phyloP scores from a whole-genome alignment of 2,113 vertebrate genomes.

The Thalassarche chlororhynchos region DNA sequence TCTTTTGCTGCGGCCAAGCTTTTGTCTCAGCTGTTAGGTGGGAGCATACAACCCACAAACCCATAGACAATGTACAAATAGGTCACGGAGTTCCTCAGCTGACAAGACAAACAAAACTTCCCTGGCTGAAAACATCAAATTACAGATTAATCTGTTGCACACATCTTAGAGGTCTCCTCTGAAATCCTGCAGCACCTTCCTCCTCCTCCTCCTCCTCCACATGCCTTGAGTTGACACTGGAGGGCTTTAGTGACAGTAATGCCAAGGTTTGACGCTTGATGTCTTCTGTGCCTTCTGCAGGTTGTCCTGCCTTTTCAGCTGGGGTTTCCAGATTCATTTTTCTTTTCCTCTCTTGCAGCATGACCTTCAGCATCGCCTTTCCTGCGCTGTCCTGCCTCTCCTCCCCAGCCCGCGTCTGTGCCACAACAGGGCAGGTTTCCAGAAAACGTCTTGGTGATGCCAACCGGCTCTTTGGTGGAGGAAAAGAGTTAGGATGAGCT shows the following conservation, averaged over 20 bases:
- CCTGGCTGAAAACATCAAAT: not conserved
- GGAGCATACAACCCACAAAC: not conserved
- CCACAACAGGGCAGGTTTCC: no score
- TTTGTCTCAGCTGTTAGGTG: not conserved
- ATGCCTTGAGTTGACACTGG: rapidly evolving
- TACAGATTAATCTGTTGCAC: rapidly evolving
- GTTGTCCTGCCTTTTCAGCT: not conserved
- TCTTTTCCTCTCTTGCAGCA: not conserved
- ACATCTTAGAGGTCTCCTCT: not conserved
- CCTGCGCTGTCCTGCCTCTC: not conserved
- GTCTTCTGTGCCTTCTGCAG: not conserved
- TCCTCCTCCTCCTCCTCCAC: not conserved
- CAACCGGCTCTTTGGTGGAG: rapidly evolving
- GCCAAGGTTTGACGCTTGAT: not conserved
- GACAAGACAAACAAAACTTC: not conserved
- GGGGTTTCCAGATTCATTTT: not conserved
- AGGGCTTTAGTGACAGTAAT: not conserved
- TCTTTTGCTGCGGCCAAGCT: not conserved
- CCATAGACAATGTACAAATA: not conserved
- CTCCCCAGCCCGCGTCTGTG: rapidly evolving
- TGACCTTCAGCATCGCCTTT: not conserved
- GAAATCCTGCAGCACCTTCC: not conserved
- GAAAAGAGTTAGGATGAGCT: not conserved
- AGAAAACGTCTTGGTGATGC: not conserved
- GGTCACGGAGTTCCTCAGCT: not conserved